These are phyloP conservation scores for Lucilia cuprina DNA, from an alignment of 1,140 invertebrate genomes.

Conservation along the genomic window DNA sequence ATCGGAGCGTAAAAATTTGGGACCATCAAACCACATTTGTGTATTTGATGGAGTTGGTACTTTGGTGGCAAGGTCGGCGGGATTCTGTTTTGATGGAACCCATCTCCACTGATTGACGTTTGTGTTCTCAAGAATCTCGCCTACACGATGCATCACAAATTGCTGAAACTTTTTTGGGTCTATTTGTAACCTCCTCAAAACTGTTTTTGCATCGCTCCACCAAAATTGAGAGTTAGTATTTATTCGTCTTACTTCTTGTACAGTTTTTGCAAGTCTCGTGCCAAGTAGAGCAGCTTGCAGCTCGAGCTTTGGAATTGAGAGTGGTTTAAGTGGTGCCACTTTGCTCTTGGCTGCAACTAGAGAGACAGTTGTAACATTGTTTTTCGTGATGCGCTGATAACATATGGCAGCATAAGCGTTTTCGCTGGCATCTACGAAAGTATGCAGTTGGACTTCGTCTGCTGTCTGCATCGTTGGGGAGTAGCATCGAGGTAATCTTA, in stretches of 20 bases:
- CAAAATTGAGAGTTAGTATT: background rate
- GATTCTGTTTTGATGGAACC: slow-evolving; percentile 36
- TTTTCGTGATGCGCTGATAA: background rate
- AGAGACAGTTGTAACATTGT: background rate
- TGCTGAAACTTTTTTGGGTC: background rate
- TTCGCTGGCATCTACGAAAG: slow-evolving; percentile 19
- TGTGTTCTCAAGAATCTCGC: slow-evolving; percentile 46
- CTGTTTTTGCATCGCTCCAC: background rate
- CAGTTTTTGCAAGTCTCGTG: background rate
- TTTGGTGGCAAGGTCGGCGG: slow-evolving; percentile 33
- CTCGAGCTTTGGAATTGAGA: background rate
- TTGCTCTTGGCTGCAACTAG: background rate
- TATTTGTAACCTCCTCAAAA: background rate
- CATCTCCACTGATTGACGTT: slow-evolving; percentile 33
- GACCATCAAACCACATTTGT: background rate
- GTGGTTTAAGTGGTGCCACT: background rate
- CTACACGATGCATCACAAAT: slow-evolving; percentile 41
- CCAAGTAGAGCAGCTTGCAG: background rate
- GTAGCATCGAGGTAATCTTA: background rate
- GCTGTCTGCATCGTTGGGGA: background rate
- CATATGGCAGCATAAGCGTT: background rate
- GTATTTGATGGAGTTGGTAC: background rate
- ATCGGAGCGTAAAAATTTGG: too few relatives aligned
- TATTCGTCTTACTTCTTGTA: background rate
- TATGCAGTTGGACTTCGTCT: background rate